Evolutionary conservation across 2,113 vertebrate species (phyloP).

Genomic region (Arothron firmamentum): DNA sequence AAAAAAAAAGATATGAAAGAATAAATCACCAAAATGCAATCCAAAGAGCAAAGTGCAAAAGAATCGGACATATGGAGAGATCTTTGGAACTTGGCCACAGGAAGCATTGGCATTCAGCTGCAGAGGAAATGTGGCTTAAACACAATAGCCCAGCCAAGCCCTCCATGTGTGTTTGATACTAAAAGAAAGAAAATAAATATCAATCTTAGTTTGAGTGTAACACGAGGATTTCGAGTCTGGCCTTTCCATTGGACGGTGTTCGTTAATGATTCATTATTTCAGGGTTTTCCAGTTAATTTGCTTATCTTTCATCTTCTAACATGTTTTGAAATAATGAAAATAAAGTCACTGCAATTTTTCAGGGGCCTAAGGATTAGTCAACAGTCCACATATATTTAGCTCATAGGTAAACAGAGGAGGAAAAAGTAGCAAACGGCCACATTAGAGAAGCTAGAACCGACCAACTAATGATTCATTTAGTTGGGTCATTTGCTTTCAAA

Average conservation of each 20-base stretch:
- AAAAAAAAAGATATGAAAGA: background rate
- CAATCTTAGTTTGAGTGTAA: background rate
- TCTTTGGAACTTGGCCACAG: conserved; percentile 37
- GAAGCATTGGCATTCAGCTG: conserved; percentile 45
- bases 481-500: no score
- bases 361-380: background rate
- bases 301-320: background rate
- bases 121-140: conserved; percentile 48
- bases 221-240: background rate
- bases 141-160: conserved; percentile 47
- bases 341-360: background rate
- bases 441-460: background rate
- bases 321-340: background rate
- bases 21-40: conserved; percentile 33
- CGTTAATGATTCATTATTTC: conserved; percentile 15
- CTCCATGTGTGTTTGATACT: conserved; percentile 25
- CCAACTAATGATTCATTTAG: no score
- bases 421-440: background rate
- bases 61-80: conserved; percentile 45
- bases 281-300: conserved; percentile 7
- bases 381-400: background rate
- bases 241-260: conserved; percentile 10
- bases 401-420: background rate
- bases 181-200: background rate
- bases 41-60: conserved; percentile 35